Evolutionary conservation across 2,113 vertebrate genomes (phyloP).

Genomic region (Callaeas wilsoni): DNA sequence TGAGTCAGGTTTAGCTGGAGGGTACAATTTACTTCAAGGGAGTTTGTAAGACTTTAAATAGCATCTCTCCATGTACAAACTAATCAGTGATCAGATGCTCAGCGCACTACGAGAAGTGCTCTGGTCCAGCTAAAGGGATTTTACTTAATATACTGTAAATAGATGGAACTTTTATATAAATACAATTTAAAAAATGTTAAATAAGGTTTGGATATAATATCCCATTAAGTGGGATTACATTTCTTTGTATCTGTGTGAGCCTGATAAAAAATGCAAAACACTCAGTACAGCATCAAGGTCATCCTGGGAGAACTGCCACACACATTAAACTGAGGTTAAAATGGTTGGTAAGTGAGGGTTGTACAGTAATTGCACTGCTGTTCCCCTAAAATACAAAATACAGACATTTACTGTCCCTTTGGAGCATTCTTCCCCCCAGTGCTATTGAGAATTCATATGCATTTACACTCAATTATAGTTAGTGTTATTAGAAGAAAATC

Average conservation of each 20-base stretch:
- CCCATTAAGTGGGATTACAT: constrained; percentile 16
- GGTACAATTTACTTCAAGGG: constrained; percentile 73
- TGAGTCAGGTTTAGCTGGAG: constrained; percentile 66
- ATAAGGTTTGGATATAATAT: constrained; percentile 16
- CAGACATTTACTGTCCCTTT: constrained; percentile 33
- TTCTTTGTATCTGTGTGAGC: constrained; percentile 19
- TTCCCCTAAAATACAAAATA: constrained; percentile 42
- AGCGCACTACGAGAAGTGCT: neutral
- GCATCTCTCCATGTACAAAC: constrained; percentile 58
- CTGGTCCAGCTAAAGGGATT: constrained; percentile 20
- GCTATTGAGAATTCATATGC: constrained; percentile 9
- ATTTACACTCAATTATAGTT: neutral
- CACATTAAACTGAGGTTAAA: constrained; percentile 50
- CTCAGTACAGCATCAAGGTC: constrained; percentile 33
- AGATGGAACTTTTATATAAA: constrained; percentile 22
- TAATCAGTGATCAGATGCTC: constrained; percentile 65
- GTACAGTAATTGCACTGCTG: constrained; percentile 46
- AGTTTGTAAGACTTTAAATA: constrained; percentile 65
- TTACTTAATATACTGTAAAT: constrained; percentile 31
- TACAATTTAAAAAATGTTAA: constrained; percentile 26
- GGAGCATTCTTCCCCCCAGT: neutral
- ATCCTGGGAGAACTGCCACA: constrained; percentile 28
- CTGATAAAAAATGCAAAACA: constrained; percentile 40
- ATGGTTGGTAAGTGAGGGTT: constrained; percentile 47
- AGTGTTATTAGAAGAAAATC: constrained; percentile 9